phyloP scores from a whole-genome alignment of 2,113 vertebrate species.

The Bubalus kerabau region DNA sequence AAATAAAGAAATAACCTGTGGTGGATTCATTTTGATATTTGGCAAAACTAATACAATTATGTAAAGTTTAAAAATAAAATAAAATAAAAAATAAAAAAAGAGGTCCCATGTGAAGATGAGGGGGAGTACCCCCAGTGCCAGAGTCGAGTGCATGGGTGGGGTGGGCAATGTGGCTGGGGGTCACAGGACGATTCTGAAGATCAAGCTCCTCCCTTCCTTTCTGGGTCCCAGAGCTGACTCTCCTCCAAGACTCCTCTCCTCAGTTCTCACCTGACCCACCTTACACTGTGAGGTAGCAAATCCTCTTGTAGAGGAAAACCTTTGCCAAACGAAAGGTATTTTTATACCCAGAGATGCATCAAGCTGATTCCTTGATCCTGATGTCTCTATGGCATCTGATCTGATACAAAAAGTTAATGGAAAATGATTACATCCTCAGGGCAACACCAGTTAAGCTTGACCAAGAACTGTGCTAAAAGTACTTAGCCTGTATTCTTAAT shows the following conservation, averaged over 20 bases:
- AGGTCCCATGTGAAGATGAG: not conserved
- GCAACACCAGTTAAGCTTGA: not conserved
- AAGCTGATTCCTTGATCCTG: not conserved
- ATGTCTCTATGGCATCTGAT: not conserved
- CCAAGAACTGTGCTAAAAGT: not conserved
- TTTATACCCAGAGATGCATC: not conserved
- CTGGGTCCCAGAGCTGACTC: not conserved
- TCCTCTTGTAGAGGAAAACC: not conserved
- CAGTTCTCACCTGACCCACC: not conserved
- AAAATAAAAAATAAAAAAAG: not conserved
- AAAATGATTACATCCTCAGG: not conserved
- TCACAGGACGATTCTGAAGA: not conserved
- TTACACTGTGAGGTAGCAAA: not conserved
- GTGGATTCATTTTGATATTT: no score
- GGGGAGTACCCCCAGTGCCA: not conserved
- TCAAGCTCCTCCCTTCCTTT: not conserved
- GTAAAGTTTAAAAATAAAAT: no score
- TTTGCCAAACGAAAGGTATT: not conserved
- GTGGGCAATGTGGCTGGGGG: not conserved
- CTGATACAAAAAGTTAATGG: not conserved
- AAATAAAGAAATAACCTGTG: not conserved
- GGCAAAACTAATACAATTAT: no score
- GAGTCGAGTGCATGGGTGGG: not conserved
- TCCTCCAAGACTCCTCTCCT: not conserved
- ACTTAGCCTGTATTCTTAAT: not conserved